Evolutionary conservation across 2,113 vertebrate species (phyloP).

Genomic region (Melanostigma gelatinosum): DNA sequence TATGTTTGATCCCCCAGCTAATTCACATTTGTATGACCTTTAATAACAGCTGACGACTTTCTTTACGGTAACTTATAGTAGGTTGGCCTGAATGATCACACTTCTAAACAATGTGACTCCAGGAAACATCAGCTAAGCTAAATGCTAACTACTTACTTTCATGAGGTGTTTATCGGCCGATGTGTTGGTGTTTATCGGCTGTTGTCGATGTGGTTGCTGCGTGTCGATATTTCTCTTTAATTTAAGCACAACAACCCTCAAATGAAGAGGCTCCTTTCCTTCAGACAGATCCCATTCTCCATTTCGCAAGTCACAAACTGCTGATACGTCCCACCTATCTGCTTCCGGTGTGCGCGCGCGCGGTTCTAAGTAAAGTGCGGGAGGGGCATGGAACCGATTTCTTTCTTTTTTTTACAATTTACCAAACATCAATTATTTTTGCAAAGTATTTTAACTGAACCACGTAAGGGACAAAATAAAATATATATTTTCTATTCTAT

Average conservation of each 20-base stretch:
- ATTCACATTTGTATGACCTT: background rate
- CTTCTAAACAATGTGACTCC: constrained; percentile 1
- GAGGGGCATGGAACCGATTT: background rate
- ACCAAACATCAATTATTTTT: too few relatives aligned
- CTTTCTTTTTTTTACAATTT: too few relatives aligned
- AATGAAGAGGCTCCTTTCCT: background rate
- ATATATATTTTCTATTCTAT: too few relatives aligned
- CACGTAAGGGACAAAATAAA: too few relatives aligned
- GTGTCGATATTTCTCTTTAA: background rate
- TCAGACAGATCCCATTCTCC: constrained; percentile 9
- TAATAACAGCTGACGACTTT: background rate
- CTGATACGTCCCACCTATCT: background rate
- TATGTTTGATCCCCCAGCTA: too few relatives aligned
- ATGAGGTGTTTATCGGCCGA: background rate
- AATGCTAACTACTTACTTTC: constrained; percentile 63
- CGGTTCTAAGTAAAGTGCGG: background rate
- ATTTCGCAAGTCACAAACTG: constrained; percentile 69
- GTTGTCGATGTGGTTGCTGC: background rate
- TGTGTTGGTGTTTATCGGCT: background rate
- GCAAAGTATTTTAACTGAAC: too few relatives aligned
- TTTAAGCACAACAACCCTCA: background rate
- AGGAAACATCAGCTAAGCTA: background rate
- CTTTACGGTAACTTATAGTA: background rate
- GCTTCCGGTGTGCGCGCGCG: background rate
- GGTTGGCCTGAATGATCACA: background rate